phyloP scores from a whole-genome alignment of 2,888 invertebrate genomes.

The Brachynemurus nebulosus region DNA sequence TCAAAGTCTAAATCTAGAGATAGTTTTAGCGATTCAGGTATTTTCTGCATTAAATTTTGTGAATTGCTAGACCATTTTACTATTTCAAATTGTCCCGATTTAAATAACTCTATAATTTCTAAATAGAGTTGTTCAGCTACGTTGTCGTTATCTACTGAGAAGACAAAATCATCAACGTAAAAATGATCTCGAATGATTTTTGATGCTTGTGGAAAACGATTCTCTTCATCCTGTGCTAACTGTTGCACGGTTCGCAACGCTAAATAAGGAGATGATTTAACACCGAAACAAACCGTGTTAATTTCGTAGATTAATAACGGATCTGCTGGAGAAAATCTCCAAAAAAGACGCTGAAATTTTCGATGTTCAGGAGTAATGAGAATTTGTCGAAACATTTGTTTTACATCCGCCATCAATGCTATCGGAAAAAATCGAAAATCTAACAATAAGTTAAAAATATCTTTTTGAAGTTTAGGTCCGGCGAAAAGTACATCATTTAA shows the following conservation, averaged over 20 bases:
- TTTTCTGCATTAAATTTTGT: no score
- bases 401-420: conserved; percentile 12
- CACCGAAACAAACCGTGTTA: no score
- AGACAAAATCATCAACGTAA: conserved; percentile 19
- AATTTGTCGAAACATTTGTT: conserved; percentile 9
- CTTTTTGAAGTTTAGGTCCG: conserved; percentile 12
- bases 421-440: conserved; percentile 10
- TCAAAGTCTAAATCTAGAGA: no score
- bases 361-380: conserved; percentile 1
- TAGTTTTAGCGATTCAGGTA: no score
- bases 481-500: conserved; percentile 12
- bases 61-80: no score
- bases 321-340: no score
- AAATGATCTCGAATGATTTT: conserved; percentile 14
- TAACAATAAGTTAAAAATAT: conserved; percentile 8
- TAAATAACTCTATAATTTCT: no score
- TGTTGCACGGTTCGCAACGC: conserved; percentile 14
- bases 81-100: no score
- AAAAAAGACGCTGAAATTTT: no score
- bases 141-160: conserved; percentile 8
- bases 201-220: conserved; percentile 14
- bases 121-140: conserved; percentile 5
- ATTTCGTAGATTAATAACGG: no score
- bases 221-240: conserved; percentile 14
- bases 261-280: conserved; percentile 16